These are phyloP conservation scores for Bombus vancouverensis DNA, from an alignment of 1,140 invertebrate genomes.

Conservation along the genomic window DNA sequence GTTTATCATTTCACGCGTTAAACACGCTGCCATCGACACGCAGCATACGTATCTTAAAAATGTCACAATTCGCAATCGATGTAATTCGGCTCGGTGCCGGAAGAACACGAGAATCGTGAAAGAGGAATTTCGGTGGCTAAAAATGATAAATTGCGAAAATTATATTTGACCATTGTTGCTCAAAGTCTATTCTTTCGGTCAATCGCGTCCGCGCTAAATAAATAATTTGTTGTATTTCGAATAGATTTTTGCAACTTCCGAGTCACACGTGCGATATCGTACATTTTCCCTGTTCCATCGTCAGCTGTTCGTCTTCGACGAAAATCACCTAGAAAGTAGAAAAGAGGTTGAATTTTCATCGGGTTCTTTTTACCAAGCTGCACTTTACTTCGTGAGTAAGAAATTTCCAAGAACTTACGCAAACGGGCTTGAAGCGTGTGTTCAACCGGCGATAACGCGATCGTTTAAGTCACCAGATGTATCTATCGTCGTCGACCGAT, in stretches of 20 bases:
- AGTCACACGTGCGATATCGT: background rate
- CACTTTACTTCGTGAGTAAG: background rate
- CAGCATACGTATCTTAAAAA: background rate
- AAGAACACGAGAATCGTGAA: too few relatives aligned
- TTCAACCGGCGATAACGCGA: conserved; percentile 3
- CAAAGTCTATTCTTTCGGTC: too few relatives aligned
- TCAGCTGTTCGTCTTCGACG: background rate
- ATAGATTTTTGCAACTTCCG: background rate
- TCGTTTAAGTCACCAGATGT: conserved; percentile 37
- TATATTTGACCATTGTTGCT: too few relatives aligned
- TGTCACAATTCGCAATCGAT: background rate
- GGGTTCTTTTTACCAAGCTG: background rate
- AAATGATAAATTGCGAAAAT: too few relatives aligned
- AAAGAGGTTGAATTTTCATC: background rate
- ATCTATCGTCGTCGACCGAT: conserved; percentile 34
- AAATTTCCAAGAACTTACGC: background rate
- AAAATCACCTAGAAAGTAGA: background rate
- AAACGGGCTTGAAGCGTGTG: background rate
- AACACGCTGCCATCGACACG: background rate
- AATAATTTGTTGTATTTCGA: too few relatives aligned
- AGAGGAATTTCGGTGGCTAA: background rate
- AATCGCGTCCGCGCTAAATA: too few relatives aligned
- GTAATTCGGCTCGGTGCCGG: background rate
- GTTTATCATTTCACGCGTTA: background rate
- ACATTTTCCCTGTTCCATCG: background rate